Base-by-base conservation (phyloP, 2,888 invertebrate genomes). In the Rhynchonema sp. region DNA sequence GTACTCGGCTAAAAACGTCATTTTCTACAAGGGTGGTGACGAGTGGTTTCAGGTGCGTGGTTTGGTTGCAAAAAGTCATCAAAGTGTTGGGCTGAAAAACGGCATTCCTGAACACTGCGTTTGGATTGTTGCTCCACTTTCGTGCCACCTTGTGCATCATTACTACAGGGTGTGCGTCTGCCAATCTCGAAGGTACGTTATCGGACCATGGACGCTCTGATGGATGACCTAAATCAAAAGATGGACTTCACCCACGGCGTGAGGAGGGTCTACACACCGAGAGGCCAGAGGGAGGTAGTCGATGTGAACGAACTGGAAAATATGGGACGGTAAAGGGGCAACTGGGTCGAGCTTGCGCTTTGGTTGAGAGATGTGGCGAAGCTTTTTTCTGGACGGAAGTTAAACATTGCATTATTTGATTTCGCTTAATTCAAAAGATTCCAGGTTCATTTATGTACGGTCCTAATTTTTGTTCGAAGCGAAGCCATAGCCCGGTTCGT, bases 1-100 rank as follows among this genome's bases (percentile, higher is more conserved):
- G 1, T 69, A 68, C 60, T 67, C 68, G 20, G 71, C 71, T n/a
- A 72, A 71, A 62, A 71, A 69, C 1, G 67, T 72, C 28, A 68
- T 67, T 60, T 71, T 72, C 62, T 72, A 70, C 65, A 71, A 70
- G 54, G 71, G 70, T 30, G 67, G 67, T 27, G 72, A 72, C 58
- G 62, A 65, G 13, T 66, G 65, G 59, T 72, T 69, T 59, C 63
- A 68, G 60, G 72, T 71, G 54, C 58, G 65, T n/a, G n/a, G n/a
- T n/a, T n/a, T n/a, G 60, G 0, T 28, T 60, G 53, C 30, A n/a
- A n/a, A n/a, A n/a, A n/a, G n/a, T n/a, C n/a, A n/a, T n/a, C n/a
- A n/a, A n/a, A n/a, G n/a, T n/a, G n/a, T n/a, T n/a, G n/a, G n/a
- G n/a, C n/a, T n/a, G 38, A 38, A 38, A 38, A 38, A 38, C 17